Base-by-base conservation (phyloP, 2,888 invertebrate species). In the Lordiphosa fenestrarum region DNA sequence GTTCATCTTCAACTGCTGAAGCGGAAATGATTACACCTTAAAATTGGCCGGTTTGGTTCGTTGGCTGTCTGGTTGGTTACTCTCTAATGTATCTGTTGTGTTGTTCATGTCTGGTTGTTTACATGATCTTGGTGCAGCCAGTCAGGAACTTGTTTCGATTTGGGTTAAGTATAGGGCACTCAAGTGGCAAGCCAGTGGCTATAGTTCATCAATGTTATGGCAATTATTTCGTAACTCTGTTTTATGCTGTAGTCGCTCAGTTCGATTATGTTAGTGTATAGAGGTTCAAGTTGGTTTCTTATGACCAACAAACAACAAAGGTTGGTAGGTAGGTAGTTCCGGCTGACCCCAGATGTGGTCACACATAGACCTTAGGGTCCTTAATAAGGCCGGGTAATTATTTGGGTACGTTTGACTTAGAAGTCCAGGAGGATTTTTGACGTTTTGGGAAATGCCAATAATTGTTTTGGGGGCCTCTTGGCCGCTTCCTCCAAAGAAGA, bases 1-100 rank as follows among this genome's bases (percentile, higher is more conserved):
- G 85, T 83, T 76, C 81, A 80, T 83, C 65, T 83, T 71, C 54
- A 76, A 80, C 53, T 71, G 63, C 69, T 62, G 73, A 84, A 76
- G 77, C 77, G 77, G 85, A 78, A 78, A 78, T 80, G 59, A 62
- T 69, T 63, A 44, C 53, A 52, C 55, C 54, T 53, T 47, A 39
- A 53, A 46, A 42, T 51, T 21, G 9, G 30, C 35, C 48, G 40
- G 59, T 62, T 30, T 30, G 30, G 30, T 30, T 30, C 3, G 30
- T 30, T 30, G 30, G 10, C 7, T 25, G 25, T 25, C 25, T 25
- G 25, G 25, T 25, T 25, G 25, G 6, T 25, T 30, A 30, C 60
- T 48, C 44, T 62, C 64, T 46, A 62, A 44, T 38, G 48, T 23
- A 6, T 23, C 63, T 61, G 15, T 15, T 61, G 46, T 19, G 46